phyloP scores from a whole-genome alignment of 2,113 vertebrate genomes.

The Isurus oxyrinchus region DNA sequence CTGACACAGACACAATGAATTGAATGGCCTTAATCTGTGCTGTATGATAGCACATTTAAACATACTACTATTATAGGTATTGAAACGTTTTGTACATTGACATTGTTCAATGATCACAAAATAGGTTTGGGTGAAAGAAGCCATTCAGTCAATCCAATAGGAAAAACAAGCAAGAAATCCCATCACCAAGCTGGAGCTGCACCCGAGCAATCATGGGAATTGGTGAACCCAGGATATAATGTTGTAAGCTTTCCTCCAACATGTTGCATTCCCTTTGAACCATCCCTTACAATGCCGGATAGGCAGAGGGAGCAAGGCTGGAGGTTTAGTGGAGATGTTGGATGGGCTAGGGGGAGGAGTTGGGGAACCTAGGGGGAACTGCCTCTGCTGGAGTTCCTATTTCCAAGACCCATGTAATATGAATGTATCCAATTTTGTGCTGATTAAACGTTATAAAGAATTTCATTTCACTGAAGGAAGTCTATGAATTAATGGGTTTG shows the following conservation, averaged over 20 bases:
- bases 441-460: too few species aligned
- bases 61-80: background rate
- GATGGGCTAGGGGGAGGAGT: too few species aligned
- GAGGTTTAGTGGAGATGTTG: too few species aligned
- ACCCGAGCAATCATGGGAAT: background rate
- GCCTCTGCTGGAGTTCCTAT: background rate
- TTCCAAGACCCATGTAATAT: background rate
- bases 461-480: too few species aligned
- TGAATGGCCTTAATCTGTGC: background rate
- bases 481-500: too few species aligned
- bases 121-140: background rate
- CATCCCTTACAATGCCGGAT: background rate
- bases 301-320: background rate
- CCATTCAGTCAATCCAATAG: background rate
- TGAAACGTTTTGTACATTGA: background rate
- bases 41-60: background rate
- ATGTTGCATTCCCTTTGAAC: background rate
- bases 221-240: background rate
- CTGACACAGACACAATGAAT: background rate
- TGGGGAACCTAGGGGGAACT: background rate
- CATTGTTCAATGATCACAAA: background rate
- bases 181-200: background rate
- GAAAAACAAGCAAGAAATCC: background rate
- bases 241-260: background rate
- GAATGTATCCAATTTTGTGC: too few species aligned